phyloP scores from a whole-genome alignment of 2,888 invertebrate genomes.

The Tenthredo distinguenda region DNA sequence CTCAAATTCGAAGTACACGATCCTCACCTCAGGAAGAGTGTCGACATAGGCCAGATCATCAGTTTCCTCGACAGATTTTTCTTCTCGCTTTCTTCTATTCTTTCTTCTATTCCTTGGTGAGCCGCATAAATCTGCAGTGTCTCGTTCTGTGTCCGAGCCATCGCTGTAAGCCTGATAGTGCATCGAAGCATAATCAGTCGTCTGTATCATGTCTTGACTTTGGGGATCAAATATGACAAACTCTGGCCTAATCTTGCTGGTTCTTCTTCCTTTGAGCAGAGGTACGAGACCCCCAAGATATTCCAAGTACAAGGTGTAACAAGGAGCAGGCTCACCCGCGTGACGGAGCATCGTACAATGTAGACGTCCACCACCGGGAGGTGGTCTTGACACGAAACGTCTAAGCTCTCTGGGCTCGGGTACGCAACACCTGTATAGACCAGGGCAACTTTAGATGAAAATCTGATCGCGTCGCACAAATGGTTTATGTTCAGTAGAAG shows the following conservation, averaged over 20 bases:
- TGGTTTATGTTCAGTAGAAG: not conserved
- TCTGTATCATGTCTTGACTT: slow-evolving; percentile 83
- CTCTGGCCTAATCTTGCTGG: slow-evolving; percentile 98
- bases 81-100: slow-evolving; percentile 76
- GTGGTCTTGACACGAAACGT: slow-evolving; percentile 96
- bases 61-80: slow-evolving; percentile 77
- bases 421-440: slow-evolving; percentile 89
- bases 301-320: slow-evolving; percentile 95
- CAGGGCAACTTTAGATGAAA: not conserved
- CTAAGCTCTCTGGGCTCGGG: slow-evolving; percentile 93
- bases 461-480: not conserved
- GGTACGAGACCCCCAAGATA: slow-evolving; percentile 98
- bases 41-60: slow-evolving; percentile 91
- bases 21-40: slow-evolving; percentile 89
- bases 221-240: slow-evolving; percentile 98
- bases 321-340: slow-evolving; percentile 91
- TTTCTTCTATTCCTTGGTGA: slow-evolving; percentile 90
- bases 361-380: slow-evolving; percentile 89
- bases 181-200: slow-evolving; percentile 66
- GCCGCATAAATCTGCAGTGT: slow-evolving; percentile 83
- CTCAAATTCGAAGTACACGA: slow-evolving; percentile 47
- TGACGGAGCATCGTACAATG: slow-evolving; percentile 99
- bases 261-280: slow-evolving; percentile 95
- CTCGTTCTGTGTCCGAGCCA: slow-evolving; percentile 82
- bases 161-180: slow-evolving; percentile 78